Evolutionary conservation across 2,113 vertebrate species (phyloP).

Genomic region (Piaya cayana): DNA sequence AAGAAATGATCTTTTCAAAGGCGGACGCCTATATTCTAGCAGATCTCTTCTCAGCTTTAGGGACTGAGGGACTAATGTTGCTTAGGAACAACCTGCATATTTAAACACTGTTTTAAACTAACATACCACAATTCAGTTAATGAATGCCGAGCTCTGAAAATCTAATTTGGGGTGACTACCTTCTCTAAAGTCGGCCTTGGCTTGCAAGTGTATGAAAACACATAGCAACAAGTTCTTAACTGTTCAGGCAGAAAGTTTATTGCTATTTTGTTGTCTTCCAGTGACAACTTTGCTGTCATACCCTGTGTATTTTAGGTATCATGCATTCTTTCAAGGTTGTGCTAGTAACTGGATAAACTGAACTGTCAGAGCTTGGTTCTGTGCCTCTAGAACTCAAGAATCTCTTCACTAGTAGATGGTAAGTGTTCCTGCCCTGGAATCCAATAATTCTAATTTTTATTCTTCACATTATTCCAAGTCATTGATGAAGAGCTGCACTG

Average conservation of each 20-base stretch:
- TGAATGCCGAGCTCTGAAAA: background rate
- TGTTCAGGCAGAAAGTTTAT: background rate
- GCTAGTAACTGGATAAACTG: background rate
- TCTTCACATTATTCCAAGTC: background rate
- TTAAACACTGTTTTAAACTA: slow-evolving; percentile 47
- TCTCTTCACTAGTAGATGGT: background rate
- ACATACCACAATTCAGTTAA: slow-evolving; percentile 17
- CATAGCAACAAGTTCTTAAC: background rate
- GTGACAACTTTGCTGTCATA: background rate
- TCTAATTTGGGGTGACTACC: background rate
- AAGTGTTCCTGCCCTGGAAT: background rate
- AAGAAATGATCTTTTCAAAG: slow-evolving; percentile 23
- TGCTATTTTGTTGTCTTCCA: background rate
- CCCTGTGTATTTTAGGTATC: background rate
- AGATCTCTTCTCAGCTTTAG: slow-evolving; percentile 37
- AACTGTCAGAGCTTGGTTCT: background rate
- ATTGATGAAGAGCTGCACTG: background rate
- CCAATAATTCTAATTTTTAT: background rate
- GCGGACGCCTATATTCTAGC: background rate
- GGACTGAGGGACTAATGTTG: slow-evolving; percentile 43
- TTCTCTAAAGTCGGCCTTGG: background rate
- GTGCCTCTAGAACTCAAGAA: background rate
- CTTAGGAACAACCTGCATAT: slow-evolving; percentile 64
- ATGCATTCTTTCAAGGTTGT: background rate
- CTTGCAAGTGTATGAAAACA: background rate